Evolutionary conservation across 2,888 invertebrate species (phyloP).

Genomic region (Zaprionus lineosus): DNA sequence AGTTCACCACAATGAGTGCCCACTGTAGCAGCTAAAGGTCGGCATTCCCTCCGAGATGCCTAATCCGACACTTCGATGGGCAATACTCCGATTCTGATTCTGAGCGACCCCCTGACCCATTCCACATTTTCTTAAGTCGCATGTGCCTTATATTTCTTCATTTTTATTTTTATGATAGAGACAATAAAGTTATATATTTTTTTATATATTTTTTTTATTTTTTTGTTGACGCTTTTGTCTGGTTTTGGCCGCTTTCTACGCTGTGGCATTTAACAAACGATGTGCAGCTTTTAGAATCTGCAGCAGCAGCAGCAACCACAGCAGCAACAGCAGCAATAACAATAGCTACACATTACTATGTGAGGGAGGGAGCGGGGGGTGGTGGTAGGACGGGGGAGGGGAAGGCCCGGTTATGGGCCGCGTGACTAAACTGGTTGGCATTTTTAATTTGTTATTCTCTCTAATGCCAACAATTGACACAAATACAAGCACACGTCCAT

Average conservation of each 20-base stretch:
- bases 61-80: background rate
- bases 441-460: constrained; percentile 51
- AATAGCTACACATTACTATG: constrained; percentile 18
- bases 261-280: constrained; percentile 41
- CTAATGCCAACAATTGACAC: constrained; percentile 45
- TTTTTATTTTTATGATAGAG: constrained; percentile 3
- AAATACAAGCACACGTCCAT: constrained; percentile 17
- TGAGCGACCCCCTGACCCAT: constrained; percentile 46
- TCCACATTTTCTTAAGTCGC: constrained; percentile 28
- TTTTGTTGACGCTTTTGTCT: constrained; percentile 22
- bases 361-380: background rate
- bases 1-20: background rate
- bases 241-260: constrained; percentile 46
- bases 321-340: constrained; percentile 7
- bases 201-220: constrained; percentile 6
- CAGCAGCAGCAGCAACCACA: constrained; percentile 17
- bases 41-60: too few relatives aligned
- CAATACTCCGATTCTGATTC: background rate
- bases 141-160: background rate
- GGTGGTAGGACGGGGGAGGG: background rate
- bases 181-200: background rate
- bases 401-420: constrained; percentile 21
- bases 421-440: constrained; percentile 56
- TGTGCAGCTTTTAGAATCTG: constrained; percentile 43
- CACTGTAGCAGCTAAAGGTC: background rate